Evolutionary conservation across 1,140 invertebrate genomes (phyloP).

Genomic region (Drosophila obscura): DNA sequence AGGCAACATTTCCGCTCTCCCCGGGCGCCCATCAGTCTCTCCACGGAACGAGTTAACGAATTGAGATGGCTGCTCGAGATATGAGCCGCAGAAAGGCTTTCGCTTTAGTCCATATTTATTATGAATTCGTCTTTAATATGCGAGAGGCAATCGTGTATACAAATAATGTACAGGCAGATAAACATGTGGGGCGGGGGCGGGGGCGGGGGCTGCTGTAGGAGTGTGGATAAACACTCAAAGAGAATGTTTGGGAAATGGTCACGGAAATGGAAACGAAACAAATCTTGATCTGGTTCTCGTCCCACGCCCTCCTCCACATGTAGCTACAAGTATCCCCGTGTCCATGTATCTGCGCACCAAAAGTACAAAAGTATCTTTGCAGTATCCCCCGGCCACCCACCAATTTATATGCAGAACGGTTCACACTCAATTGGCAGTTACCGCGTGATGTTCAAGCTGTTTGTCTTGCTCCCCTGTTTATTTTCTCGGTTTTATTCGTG

Average conservation of each 20-base stretch:
- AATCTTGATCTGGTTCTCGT: conserved; percentile 55
- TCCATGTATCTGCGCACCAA: conserved; percentile 15
- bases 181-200: conserved; percentile 8
- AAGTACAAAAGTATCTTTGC: neutral
- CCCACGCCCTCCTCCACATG: neutral
- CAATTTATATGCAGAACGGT: conserved; percentile 49
- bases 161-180: conserved; percentile 74
- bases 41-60: neutral
- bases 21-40: too few species aligned
- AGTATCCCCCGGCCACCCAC: neutral
- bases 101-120: conserved; percentile 21
- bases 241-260: conserved; percentile 47
- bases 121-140: conserved; percentile 70
- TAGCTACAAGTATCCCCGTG: conserved; percentile 6
- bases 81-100: conserved; percentile 19
- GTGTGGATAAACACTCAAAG: conserved; percentile 48
- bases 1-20: too few species aligned
- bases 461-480: conserved; percentile 18
- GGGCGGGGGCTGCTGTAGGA: neutral
- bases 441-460: conserved; percentile 30
- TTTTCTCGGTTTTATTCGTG: conserved; percentile 19
- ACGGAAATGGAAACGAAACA: conserved; percentile 66
- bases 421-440: conserved; percentile 59
- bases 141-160: conserved; percentile 75
- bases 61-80: conserved; percentile 27